Base-by-base conservation (phyloP, 2,888 invertebrate genomes). In the Andrena marginata region DNA sequence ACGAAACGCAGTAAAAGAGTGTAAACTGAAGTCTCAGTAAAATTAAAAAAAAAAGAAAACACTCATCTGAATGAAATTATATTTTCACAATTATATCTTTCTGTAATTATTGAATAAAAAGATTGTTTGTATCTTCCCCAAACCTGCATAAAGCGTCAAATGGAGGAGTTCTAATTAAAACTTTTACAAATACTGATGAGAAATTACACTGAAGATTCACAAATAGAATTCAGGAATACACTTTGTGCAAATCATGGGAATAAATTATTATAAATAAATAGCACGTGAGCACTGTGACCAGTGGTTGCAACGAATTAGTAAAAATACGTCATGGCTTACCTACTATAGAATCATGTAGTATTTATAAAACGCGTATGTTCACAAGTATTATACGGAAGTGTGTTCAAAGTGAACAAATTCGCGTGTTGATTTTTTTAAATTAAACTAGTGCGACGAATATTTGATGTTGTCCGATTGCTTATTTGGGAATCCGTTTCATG, bases 241-340 rank as follows among this genome's bases (percentile, higher is more conserved):
- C 42, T 8, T 23, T 68, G 54, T 68, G 33, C 6, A 54, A 23
- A 16, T 51, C 7, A 13, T 56, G 16, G 16, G 54, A 35, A 33
- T 4, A 26, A 33, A 71, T 71, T 62, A 62, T 6, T 54, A 35
- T 71, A 71, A 71, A 62, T n/a, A 62, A 71, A 60, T 48, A 26
- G 42, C 16, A 42, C 42, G 42, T 16, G 42, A 42, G 42, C 42
- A 42, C 13, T 48, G 16, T 23, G 68, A 68, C 16, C 33, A 54
- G 20, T 23, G 7, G 16, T 33, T 35, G 8, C 20, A 35, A 68
- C 4, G 68, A 35, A 68, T 54, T 33, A 23, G 8, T 23, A 13
- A 26, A 63, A 54, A 4, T 54, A 35, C 35, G 63, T 64, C 51
- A 56, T 42, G 48, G 26, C 23, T 59, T 59, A 5, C 23, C 31